Percentiles rank a stretch among this genome's conserved stretches.
Conservation (phyloP, 2,113 vertebrate genomes). For the Hoplias malabaricus region DNA sequence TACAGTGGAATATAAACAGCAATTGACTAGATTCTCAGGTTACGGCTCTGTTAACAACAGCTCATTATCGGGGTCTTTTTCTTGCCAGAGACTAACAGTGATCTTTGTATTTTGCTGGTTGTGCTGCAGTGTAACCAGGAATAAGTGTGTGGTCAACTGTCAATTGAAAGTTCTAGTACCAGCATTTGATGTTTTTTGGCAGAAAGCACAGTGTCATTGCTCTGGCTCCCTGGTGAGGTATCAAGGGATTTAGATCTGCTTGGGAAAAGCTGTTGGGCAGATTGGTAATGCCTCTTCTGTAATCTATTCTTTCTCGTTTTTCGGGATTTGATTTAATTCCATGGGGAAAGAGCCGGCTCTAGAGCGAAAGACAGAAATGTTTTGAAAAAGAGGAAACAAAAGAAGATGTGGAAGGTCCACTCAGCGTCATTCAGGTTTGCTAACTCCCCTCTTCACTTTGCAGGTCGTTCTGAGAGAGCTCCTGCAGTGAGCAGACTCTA, state of each 20-base stretch:
- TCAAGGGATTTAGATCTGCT: neutral
- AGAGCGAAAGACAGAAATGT: neutral
- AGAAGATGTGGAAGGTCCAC: neutral
- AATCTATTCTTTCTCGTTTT: neutral
- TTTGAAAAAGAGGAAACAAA: slow-evolving; percentile 5
- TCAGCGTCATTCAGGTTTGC: neutral
- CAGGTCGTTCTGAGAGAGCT: slow-evolving; percentile 55
- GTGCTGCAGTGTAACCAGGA: neutral
- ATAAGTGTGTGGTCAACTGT: neutral
- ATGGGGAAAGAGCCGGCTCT: neutral
- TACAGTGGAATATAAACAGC: neutral
- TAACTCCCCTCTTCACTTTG: slow-evolving; percentile 35
- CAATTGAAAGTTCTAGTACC: neutral
- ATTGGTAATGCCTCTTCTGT: neutral
- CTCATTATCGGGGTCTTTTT: neutral
- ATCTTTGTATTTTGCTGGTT: neutral
- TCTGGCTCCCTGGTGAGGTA: neutral
- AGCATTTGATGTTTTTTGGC: neutral
- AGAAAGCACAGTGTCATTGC: neutral
- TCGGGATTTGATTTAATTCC: slow-evolving; percentile 5
- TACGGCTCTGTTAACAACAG: neutral
- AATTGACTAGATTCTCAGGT: neutral
- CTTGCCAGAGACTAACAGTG: neutral
- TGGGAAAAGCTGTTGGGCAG: neutral
- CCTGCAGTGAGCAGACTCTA: slow-evolving; percentile 46